phyloP scores from a whole-genome alignment of 2,797 vertebrate species.

The Menidia menidia region DNA sequence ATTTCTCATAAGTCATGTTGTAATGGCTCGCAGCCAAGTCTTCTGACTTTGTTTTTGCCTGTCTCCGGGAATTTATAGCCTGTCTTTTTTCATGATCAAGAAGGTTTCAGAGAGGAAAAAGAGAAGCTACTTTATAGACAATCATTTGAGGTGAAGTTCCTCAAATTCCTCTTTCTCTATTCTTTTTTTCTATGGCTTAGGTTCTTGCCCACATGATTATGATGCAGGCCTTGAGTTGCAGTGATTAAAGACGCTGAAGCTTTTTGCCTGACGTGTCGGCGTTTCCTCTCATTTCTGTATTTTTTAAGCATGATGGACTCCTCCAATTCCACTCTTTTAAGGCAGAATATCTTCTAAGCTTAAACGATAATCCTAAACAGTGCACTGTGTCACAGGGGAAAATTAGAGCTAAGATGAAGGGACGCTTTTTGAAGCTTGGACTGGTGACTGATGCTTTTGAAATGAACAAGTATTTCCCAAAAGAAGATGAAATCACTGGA shows the following conservation, averaged over 20 bases:
- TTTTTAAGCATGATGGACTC: constrained; percentile 54
- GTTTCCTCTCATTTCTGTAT: constrained; percentile 25
- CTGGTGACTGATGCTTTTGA: constrained; percentile 49
- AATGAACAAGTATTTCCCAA: constrained; percentile 46
- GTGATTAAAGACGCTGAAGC: constrained; percentile 11
- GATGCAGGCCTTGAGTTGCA: background rate
- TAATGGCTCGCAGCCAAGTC: background rate
- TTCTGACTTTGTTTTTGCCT: constrained; percentile 13
- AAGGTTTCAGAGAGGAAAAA: constrained; percentile 12
- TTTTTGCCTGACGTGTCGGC: constrained; percentile 27
- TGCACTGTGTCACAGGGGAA: constrained; percentile 19
- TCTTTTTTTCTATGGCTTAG: background rate
- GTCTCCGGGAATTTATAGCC: constrained; percentile 11
- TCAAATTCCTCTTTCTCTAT: constrained; percentile 1
- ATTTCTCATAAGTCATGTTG: constrained; percentile 25
- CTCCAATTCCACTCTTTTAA: constrained; percentile 44
- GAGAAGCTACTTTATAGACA: constrained; percentile 19
- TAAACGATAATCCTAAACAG: constrained; percentile 68
- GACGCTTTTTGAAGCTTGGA: constrained; percentile 40
- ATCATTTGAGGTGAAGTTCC: constrained; percentile 8
- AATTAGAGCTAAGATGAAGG: constrained; percentile 31
- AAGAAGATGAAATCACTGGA: constrained; percentile 51
- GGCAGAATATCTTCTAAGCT: constrained; percentile 43
- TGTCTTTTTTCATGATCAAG: constrained; percentile 36
- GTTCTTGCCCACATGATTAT: background rate